A percentile compares a stretch with the other conserved stretches of the same genome.
phyloP scores from a whole-genome alignment of 2,888 invertebrate genomes.

The Ectobius pallidus region DNA sequence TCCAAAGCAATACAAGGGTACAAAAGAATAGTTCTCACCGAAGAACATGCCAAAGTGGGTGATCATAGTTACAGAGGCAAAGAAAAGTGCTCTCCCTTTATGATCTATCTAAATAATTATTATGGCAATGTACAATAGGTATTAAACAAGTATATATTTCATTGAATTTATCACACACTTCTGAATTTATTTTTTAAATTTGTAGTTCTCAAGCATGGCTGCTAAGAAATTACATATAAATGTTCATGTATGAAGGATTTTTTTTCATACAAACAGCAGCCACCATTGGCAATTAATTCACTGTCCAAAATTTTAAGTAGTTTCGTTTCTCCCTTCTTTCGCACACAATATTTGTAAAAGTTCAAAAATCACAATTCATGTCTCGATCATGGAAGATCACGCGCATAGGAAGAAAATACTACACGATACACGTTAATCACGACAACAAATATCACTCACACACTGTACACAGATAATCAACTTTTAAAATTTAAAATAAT shows the following conservation, averaged over 20 bases:
- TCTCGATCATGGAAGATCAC: slow-evolving; percentile 12
- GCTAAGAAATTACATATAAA: neutral
- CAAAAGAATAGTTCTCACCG: slow-evolving; percentile 22
- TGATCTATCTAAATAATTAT: neutral
- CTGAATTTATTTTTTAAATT: no score
- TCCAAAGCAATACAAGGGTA: slow-evolving; percentile 14
- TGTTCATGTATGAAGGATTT: neutral
- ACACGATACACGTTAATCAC: slow-evolving; percentile 16
- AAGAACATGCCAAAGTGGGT: neutral
- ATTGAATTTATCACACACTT: neutral
- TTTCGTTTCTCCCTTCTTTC: neutral
- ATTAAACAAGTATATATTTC: neutral
- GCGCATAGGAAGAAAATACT: slow-evolving; percentile 18
- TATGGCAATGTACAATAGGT: slow-evolving; percentile 4
- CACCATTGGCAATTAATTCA: neutral
- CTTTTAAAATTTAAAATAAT: neutral
- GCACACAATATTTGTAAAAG: neutral
- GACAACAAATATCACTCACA: slow-evolving; percentile 17
- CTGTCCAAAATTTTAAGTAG: neutral
- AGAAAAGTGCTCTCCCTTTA: neutral
- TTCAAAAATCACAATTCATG: slow-evolving; percentile 9
- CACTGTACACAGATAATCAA: slow-evolving; percentile 20
- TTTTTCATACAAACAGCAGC: neutral
- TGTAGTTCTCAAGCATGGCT: neutral
- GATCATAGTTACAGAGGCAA: neutral